Evolutionary conservation across 2,888 invertebrate genomes (phyloP).

Genomic region (Himalopsyche kuldschensis): DNA sequence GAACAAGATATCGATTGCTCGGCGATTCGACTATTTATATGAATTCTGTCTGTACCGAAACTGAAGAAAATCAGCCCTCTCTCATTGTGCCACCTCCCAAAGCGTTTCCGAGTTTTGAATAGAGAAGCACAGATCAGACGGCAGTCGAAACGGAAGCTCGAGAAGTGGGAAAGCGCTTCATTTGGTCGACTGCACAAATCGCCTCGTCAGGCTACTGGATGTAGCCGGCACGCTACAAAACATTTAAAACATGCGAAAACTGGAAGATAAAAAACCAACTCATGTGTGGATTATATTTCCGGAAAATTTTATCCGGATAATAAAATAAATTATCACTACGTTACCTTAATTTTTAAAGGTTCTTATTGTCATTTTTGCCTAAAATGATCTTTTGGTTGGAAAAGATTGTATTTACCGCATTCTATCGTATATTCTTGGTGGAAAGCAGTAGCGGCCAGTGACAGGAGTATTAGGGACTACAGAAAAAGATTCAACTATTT

Average conservation of each 20-base stretch:
- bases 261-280: too few relatives aligned
- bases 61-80: not conserved
- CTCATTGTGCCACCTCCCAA: not conserved
- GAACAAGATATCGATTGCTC: constrained; percentile 16
- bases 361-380: too few relatives aligned
- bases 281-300: too few relatives aligned
- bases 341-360: too few relatives aligned
- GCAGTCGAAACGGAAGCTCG: not conserved
- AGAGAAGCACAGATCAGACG: not conserved
- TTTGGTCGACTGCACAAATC: not conserved
- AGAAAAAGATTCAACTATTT: too few relatives aligned
- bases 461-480: too few relatives aligned
- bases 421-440: too few relatives aligned
- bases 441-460: too few relatives aligned
- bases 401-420: too few relatives aligned
- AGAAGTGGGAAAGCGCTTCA: not conserved
- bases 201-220: not conserved
- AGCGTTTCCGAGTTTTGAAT: not conserved
- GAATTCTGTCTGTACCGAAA: not conserved
- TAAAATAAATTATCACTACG: too few relatives aligned
- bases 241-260: not conserved
- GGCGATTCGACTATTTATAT: constrained; percentile 22
- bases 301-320: too few relatives aligned
- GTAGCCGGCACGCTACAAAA: not conserved
- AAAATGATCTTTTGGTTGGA: too few relatives aligned